Conservation (phyloP, 92 coral and sea anemone species). For the Porites rus region DNA sequence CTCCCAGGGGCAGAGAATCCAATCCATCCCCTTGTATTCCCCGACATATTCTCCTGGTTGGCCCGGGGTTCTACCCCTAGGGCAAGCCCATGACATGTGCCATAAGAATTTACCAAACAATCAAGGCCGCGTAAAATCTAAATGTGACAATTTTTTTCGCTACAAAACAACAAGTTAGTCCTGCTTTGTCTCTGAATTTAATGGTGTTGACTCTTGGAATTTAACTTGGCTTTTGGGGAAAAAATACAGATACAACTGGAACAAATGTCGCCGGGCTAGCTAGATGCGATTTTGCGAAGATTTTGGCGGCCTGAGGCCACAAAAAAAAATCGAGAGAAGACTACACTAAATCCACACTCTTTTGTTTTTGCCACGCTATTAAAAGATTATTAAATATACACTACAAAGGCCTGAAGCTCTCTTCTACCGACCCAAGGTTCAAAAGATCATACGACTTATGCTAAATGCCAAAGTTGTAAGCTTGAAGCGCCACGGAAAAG, state of each 20-base stretch:
- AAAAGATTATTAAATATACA: not conserved
- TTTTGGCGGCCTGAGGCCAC: not conserved
- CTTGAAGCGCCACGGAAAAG: slow-evolving; percentile 57
- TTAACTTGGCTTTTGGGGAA: slow-evolving; percentile 28
- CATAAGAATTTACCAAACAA: slow-evolving; percentile 3
- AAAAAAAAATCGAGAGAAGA: no score
- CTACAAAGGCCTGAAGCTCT: slow-evolving; percentile 20
- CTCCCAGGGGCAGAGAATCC: no score
- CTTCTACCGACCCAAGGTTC: slow-evolving; percentile 30
- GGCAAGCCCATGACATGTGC: no score
- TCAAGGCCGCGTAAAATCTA: not conserved
- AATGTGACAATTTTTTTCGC: not conserved
- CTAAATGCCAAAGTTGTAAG: slow-evolving; percentile 31
- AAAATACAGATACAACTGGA: slow-evolving; percentile 44
- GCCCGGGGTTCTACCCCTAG: no score
- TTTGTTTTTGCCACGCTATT: no score
- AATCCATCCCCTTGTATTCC: no score
- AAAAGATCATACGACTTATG: slow-evolving; percentile 41
- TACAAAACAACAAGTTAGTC: not conserved
- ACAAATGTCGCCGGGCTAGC: slow-evolving; percentile 39
- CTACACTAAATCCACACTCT: no score
- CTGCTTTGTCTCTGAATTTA: not conserved
- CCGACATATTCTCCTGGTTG: no score
- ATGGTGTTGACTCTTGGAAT: slow-evolving; percentile 8
- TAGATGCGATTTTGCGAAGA: slow-evolving; percentile 43